Conservation (phyloP, 2,888 invertebrate genomes). For the Metalampra italica region DNA sequence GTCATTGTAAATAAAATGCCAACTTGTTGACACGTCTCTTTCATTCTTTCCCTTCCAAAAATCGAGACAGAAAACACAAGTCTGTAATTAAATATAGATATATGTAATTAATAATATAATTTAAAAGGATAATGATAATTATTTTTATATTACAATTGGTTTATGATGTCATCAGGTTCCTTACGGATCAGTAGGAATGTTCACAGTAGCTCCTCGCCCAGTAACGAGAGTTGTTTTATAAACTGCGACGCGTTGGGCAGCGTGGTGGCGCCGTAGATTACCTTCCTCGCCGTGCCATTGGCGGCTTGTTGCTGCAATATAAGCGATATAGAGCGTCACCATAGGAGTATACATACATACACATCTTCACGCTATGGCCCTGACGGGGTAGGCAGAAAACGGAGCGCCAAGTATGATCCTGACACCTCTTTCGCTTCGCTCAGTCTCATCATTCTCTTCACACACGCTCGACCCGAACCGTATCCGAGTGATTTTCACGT, state of each 20-base stretch:
- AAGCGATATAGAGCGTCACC: neutral
- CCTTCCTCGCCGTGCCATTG: conserved; percentile 84
- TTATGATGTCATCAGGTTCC: neutral
- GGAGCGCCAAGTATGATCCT: no score
- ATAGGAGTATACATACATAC: no score
- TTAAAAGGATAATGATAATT: conserved; percentile 1
- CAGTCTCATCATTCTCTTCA: no score
- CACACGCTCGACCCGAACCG: no score
- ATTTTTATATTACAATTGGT: conserved; percentile 10
- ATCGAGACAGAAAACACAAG: neutral
- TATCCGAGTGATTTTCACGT: no score
- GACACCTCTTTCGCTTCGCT: no score
- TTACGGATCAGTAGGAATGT: conserved; percentile 42
- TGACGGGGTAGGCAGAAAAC: no score
- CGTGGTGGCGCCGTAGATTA: conserved; percentile 97
- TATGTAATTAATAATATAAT: neutral
- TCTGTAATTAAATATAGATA: conserved; percentile 8
- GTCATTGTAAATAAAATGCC: conserved; percentile 80
- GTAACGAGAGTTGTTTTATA: conserved; percentile 91
- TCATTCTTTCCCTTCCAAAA: conserved; percentile 30
- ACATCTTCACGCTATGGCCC: no score
- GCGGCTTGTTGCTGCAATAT: conserved; percentile 81
- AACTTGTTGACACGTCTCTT: conserved; percentile 73
- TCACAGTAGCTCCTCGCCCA: conserved; percentile 85
- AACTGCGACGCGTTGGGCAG: conserved; percentile 96